Base-by-base conservation (phyloP, 1,140 invertebrate genomes). In the Anoplolepis gracilipes region DNA sequence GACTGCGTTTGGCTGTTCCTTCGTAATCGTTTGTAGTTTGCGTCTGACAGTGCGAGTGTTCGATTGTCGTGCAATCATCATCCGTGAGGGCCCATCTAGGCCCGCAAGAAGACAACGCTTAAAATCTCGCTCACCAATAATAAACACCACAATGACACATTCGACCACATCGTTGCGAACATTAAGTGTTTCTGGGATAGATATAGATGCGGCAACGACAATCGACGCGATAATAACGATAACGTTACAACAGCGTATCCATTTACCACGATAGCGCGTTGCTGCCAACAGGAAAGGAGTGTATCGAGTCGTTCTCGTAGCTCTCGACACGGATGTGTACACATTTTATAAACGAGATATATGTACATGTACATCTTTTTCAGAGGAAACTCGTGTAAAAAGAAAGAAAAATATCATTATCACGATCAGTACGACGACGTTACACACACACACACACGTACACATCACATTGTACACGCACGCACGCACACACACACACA, bases 21-120 rank as follows among this genome's bases (percentile, higher is more conserved):
- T 86, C 64, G 82, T 73, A 55, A 79, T 84, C 72, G 78, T 70
- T 76, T 61, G 79, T 86, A 85, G 86, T 88, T 77, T 77, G 90
- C 85, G 89, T 82, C 82, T 85, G 91, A 88, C 82, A 70, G 88
- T 86, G 87, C 77, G 49, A 73, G 55, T 49, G 67, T 67, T 55
- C 49, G 57, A 57, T 49, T 82, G 61, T 28, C 70, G 85, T 69
- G 78, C 30, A 65, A 86, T 16, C 3, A 86, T 16, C 3, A 11
- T 82, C 42, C 78, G 76, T 59, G 85, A 85, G 84, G 86, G 84
- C 75, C 79, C 86, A 70, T 84, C 62, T 55, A 78, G 88, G 84
- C 78, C 84, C 75, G 30, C 57, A 53, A 85, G 75, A 85, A n/a
- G 42, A n/a, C 82, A 33, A 59, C 69, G 39, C 10, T 55, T 30